Conservation (phyloP, 2,888 invertebrate species). For the Eupithecia centaureata region DNA sequence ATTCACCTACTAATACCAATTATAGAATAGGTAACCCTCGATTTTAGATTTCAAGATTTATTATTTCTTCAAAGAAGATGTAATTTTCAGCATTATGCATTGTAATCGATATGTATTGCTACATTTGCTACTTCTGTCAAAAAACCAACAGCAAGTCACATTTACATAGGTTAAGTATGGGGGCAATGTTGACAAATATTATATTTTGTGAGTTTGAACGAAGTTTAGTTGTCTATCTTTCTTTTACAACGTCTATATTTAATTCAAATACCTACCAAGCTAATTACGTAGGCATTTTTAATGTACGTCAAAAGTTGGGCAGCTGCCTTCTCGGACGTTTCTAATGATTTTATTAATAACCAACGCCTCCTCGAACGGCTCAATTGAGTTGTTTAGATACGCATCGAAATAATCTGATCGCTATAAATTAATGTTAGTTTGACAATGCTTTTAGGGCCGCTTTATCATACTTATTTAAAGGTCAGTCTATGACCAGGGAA, state of each 20-base stretch:
- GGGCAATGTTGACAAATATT: no score
- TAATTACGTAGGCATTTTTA: neutral
- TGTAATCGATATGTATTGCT: no score
- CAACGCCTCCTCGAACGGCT: conserved; percentile 33
- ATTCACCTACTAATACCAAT: no score
- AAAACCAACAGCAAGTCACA: no score
- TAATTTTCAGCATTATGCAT: no score
- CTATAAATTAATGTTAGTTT: conserved; percentile 40
- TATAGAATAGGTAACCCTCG: no score
- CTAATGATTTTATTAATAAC: conserved; percentile 39
- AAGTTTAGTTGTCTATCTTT: no score
- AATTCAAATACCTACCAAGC: neutral
- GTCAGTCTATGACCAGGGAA: conserved; percentile 1
- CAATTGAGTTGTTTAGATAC: conserved; percentile 45
- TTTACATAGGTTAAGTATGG: no score
- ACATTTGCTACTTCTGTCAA: no score
- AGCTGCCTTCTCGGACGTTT: conserved; percentile 20
- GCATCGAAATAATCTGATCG: conserved; percentile 36
- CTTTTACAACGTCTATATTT: neutral
- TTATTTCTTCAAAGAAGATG: no score
- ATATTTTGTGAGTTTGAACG: no score
- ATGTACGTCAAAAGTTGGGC: conserved; percentile 1
- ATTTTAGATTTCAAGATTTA: no score
- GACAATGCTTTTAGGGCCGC: conserved; percentile 30
- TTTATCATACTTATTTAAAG: conserved; percentile 21